Evolutionary conservation across 2,113 vertebrate species (phyloP).

Genomic region (Neolamprologus devosi): DNA sequence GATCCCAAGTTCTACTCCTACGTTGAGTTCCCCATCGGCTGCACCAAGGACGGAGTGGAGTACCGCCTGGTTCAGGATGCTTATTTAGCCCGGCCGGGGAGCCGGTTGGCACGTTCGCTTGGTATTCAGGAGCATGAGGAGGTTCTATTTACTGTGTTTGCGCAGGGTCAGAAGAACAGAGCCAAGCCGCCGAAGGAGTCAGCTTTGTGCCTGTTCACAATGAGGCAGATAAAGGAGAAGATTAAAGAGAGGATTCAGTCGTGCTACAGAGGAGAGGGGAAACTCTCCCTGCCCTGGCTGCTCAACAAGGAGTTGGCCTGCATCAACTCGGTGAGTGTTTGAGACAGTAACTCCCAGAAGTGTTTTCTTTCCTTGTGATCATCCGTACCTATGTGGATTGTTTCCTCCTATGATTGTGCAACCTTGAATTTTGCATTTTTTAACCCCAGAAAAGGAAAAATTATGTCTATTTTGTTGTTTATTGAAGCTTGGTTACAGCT

Average conservation of each 20-base stretch:
- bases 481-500: background rate
- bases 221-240: conserved; percentile 91
- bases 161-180: conserved; percentile 96
- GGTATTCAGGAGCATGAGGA: conserved; percentile 85
- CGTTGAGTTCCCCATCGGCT: conserved; percentile 93
- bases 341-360: background rate
- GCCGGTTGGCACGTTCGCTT: conserved; percentile 80
- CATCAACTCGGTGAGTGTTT: conserved; percentile 89
- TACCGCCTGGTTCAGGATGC: conserved; percentile 94
- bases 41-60: conserved; percentile 87
- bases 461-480: background rate
- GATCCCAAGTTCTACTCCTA: conserved; percentile 98
- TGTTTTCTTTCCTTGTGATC: background rate
- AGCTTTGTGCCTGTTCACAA: conserved; percentile 90
- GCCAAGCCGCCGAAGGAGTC: conserved; percentile 94
- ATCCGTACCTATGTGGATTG: background rate
- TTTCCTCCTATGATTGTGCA: background rate
- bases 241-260: conserved; percentile 98
- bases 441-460: background rate
- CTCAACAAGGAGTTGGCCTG: conserved; percentile 95
- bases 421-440: background rate
- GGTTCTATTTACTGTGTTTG: conserved; percentile 91
- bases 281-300: conserved; percentile 91
- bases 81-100: conserved; percentile 84
- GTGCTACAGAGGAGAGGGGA: conserved; percentile 92